Conservation (phyloP, 2,113 vertebrate genomes). For the Uropsilus gracilis region DNA sequence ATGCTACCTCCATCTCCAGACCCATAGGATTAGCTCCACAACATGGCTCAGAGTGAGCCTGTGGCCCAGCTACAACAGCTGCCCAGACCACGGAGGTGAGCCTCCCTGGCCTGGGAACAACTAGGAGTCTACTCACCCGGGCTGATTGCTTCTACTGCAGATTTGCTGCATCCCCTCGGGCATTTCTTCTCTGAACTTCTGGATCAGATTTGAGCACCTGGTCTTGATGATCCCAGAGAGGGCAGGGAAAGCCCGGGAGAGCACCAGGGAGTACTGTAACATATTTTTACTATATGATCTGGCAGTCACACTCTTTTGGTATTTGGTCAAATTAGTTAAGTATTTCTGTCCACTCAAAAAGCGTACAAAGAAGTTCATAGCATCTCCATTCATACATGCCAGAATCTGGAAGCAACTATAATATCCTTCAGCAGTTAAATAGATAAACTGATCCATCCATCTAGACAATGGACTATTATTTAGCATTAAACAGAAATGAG, state of each 20-base stretch:
- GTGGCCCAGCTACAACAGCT: no score
- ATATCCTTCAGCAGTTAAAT: neutral
- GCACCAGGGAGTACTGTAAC: neutral
- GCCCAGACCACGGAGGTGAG: neutral
- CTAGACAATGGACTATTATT: neutral
- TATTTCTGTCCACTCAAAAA: neutral
- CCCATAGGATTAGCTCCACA: neutral
- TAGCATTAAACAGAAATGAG: neutral
- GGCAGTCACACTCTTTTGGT: no score
- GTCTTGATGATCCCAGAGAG: neutral
- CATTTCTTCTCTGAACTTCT: neutral
- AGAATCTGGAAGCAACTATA: neutral
- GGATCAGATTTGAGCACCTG: neutral
- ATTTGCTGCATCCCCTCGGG: neutral
- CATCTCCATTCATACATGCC: neutral
- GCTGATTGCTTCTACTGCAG: no score
- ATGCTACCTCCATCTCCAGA: neutral
- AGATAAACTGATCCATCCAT: neutral
- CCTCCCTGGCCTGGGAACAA: no score
- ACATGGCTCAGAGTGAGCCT: neutral
- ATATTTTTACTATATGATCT: neutral
- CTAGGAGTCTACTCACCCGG: no score
- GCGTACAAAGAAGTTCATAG: neutral
- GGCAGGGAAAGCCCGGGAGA: neutral
- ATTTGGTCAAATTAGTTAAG: neutral